Percentiles rank a stretch among this genome's conserved stretches.
These are phyloP conservation scores for Anhinga rufa DNA, from an alignment of 2,113 vertebrate genomes.

Conservation along the genomic window DNA sequence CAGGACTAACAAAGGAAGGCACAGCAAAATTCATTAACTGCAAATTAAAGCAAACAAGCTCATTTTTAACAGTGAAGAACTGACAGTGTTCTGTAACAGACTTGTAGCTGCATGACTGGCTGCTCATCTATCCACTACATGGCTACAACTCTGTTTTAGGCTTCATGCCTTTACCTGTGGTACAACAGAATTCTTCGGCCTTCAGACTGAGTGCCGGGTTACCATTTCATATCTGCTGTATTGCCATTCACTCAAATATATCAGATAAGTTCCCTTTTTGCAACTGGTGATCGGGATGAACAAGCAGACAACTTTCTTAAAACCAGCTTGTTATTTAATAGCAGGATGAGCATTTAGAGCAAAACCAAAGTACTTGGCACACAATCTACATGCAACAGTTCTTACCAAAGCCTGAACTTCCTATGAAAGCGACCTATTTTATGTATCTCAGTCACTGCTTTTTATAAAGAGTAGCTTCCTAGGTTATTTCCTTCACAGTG, in stretches of 20 bases:
- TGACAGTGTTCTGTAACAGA: background rate
- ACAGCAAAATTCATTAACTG: background rate
- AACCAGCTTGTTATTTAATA: background rate
- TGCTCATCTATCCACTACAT: background rate
- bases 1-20: background rate
- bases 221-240: background rate
- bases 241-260: background rate
- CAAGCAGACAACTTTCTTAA: background rate
- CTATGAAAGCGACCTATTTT: background rate
- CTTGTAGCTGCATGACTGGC: rapidly evolving
- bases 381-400: background rate
- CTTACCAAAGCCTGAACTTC: background rate
- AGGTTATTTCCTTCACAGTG: background rate
- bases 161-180: background rate
- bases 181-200: background rate
- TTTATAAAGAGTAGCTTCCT: background rate
- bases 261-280: background rate
- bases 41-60: background rate
- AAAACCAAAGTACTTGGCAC: background rate
- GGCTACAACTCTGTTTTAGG: background rate
- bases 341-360: background rate
- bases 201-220: background rate
- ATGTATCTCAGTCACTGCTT: background rate
- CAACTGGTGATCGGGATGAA: background rate
- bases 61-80: background rate